Evolutionary conservation across 2,888 invertebrate species (phyloP), one percentile per base, ranked within the genome.

Genomic region (Proisotoma minuta): DNA sequence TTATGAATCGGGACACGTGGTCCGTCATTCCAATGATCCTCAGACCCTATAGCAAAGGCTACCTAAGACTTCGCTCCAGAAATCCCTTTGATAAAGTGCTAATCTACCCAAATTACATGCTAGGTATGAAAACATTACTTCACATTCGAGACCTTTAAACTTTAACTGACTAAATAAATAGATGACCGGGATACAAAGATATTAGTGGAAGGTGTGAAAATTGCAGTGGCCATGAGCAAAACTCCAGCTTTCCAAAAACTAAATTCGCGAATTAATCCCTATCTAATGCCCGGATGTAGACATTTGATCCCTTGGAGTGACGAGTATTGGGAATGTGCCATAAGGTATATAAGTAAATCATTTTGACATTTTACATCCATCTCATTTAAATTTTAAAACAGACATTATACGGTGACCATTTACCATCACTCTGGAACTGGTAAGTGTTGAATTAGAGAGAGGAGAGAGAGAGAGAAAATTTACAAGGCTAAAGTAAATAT

Each of bases 1-100:
- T 91, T 72, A 84, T 87, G 3, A 88, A 89, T 27, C 67, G 76
- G 65, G 84, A 89, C 74, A 84, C 87, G 1, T 91, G 89, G 87
- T 89, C 90, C 0, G 85, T 92, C 63, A 89, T 91, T 84, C 91
- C 92, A 1, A 78, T 91, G n/a, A 77, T 92, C 1, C 77, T 92
- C 15, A 79, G 91, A 15, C 92, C 92, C 0, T 84, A 84, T 70
- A 90, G 91, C 0, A 79, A 89, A 56, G 92, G 91, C 0, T 80
- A 83, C 64, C 77, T 92, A 0, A 82, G 85, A 66, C 78, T 97
- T 23, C 5, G 83, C 59, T 87, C 87, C 63, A 85, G 85, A 0
- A 89, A 94, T 78, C 96, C 97, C 0, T 88, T 88, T 72, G 87
- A 90, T 54, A 87, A 87, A 75, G 96, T 97, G 0, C 76, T 88